Evolutionary conservation across 2,888 invertebrate genomes (phyloP).

Genomic region (Priocnemis perturbator): DNA sequence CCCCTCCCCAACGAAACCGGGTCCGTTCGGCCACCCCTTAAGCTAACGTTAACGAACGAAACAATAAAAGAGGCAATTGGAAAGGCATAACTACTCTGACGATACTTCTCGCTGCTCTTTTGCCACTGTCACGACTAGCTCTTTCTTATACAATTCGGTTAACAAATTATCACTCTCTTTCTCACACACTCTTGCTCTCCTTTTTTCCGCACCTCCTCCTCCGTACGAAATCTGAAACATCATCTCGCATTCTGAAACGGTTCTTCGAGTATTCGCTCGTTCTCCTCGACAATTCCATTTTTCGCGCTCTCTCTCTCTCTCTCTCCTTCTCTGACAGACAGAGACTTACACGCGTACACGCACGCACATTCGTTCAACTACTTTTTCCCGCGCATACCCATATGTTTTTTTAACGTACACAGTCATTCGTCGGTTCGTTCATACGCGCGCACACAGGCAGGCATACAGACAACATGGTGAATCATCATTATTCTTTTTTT

Average conservation of each 20-base stretch:
- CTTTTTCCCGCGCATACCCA: neutral
- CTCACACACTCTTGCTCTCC: constrained; percentile 12
- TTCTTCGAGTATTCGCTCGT: too few relatives aligned
- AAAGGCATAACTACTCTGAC: constrained; percentile 14
- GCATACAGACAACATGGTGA: constrained; percentile 9
- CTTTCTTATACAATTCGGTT: neutral
- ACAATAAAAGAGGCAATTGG: too few relatives aligned
- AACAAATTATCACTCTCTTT: neutral
- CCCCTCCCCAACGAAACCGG: too few relatives aligned
- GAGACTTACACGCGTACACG: neutral
- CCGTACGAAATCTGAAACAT: too few relatives aligned
- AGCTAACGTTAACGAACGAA: too few relatives aligned
- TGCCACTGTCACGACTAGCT: constrained; percentile 15
- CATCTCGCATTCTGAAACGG: too few relatives aligned
- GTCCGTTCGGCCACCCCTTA: too few relatives aligned
- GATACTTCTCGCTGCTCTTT: constrained; percentile 32
- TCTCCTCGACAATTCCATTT: constrained; percentile 3
- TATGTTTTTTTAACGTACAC: neutral
- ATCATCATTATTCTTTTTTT: neutral
- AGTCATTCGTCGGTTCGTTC: constrained; percentile 10
- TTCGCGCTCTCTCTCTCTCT: constrained; percentile 25
- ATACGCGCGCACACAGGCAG: constrained; percentile 15
- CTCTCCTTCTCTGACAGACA: constrained; percentile 7
- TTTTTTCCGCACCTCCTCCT: constrained; percentile 14
- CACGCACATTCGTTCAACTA: neutral